Base-by-base conservation (phyloP, 2,888 invertebrate genomes). In the Pandemis cinnamomeana region DNA sequence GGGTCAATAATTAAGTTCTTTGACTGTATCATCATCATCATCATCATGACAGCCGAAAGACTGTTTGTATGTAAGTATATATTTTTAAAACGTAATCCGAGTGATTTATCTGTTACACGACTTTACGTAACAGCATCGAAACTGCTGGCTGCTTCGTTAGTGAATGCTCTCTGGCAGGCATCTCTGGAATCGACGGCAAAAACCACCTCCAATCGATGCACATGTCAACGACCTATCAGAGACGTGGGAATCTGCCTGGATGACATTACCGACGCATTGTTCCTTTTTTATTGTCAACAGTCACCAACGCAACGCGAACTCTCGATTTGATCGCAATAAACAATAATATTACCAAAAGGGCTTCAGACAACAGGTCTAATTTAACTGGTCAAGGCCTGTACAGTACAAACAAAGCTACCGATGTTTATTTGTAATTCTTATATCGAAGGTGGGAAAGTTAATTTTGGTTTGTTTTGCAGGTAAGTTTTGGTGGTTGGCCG, bases 201-300 rank as follows among this genome's bases (percentile, higher is more conserved):
- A 89, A 87, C 84, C 81, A 80, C 79, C 76, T 80, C 83, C 88
- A 85, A 91, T 91, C 90, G 89, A 88, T 87, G 82, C 27, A 78
- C 82, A 74, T 87, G 92, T 92, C 92, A 91, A 86, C 86, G 92
- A 91, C 92, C 92, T 80, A 82, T 80, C 84, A 76, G 69, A 78
- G 84, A 89, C 90, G 92, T 92, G 92, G 91, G 92, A 92, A 92
- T 91, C 88, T 84, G 80, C 83, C 77, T 76, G 78, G 83, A 82
- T 84, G 87, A 85, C 86, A 84, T 87, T 87, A 83, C 85, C 78
- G 79, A 67, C 71, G 82, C 84, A 86, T 86, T 86, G 86, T 86
- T 78, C 75, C 77, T 79, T 87, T 87, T 87, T 88, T 88, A 81
- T 82, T 79, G 78, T 79, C 75, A 75, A 71, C 67, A 69, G 27